These are phyloP conservation scores for Danio choprae DNA, from an alignment of 2,797 vertebrate species.

Conservation along the genomic window DNA sequence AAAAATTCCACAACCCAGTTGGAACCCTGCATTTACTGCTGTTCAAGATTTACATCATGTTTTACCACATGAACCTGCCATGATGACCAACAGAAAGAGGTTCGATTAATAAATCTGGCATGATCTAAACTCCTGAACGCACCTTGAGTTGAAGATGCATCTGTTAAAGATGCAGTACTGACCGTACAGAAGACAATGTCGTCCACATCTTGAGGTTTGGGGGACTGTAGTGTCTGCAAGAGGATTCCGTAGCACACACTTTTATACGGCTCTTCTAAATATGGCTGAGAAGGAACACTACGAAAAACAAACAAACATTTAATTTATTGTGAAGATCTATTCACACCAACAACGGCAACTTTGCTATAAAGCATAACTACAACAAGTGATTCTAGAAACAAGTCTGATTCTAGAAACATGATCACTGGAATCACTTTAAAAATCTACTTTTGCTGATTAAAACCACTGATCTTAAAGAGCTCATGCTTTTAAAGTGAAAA, in stretches of 20 bases:
- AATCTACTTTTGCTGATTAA: too few species aligned
- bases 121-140: background rate
- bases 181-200: constrained; percentile 92
- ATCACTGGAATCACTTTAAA: too few species aligned
- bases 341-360: background rate
- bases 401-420: background rate
- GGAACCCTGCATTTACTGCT: background rate
- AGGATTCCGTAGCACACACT: constrained; percentile 86
- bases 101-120: too few species aligned
- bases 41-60: background rate
- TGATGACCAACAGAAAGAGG: background rate
- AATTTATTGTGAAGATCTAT: background rate
- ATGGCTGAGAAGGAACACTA: constrained; percentile 88
- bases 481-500: too few species aligned
- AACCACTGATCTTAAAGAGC: too few species aligned
- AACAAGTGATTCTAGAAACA: background rate
- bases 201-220: constrained; percentile 81
- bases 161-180: constrained; percentile 46
- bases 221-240: constrained; percentile 84
- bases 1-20: too few species aligned
- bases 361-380: background rate
- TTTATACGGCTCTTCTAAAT: constrained; percentile 88
- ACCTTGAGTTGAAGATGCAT: background rate
- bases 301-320: constrained; percentile 18
- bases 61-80: background rate